Conservation (phyloP, 2,113 vertebrate genomes). For the Ceyx margarethae region DNA sequence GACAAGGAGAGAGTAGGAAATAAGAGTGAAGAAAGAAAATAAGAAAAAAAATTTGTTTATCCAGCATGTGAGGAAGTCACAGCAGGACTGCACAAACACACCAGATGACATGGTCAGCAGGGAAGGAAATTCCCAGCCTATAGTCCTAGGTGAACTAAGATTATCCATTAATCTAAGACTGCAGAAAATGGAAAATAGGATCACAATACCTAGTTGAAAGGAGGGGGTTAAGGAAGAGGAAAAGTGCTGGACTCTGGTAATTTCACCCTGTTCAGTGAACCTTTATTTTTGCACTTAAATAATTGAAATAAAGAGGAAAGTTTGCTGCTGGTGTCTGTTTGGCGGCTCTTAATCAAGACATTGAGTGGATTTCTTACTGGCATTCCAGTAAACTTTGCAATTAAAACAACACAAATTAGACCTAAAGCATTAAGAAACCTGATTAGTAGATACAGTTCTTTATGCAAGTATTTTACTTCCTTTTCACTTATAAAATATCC, state of each 20-base stretch:
- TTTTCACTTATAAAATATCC: background rate
- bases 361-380: background rate
- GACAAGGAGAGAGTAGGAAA: background rate
- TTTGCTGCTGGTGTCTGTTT: background rate
- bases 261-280: background rate
- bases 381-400: background rate
- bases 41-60: conserved; percentile 21
- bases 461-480: background rate
- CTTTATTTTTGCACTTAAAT: background rate
- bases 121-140: conserved; percentile 1
- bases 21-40: background rate
- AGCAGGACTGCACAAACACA: conserved; percentile 58
- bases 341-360: background rate
- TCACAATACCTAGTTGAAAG: background rate
- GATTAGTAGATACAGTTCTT: background rate
- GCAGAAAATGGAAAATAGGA: background rate
- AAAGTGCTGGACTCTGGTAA: background rate
- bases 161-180: conserved; percentile 20
- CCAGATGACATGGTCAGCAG: conserved; percentile 4
- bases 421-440: background rate
- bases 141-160: conserved; percentile 10
- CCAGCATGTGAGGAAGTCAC: conserved; percentile 3
- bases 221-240: background rate
- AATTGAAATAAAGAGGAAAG: background rate
- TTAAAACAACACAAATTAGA: background rate